A percentile compares a stretch with the other conserved stretches of the same genome.
Conservation (phyloP, 2,797 vertebrate species). For the Alauda arvensis region DNA sequence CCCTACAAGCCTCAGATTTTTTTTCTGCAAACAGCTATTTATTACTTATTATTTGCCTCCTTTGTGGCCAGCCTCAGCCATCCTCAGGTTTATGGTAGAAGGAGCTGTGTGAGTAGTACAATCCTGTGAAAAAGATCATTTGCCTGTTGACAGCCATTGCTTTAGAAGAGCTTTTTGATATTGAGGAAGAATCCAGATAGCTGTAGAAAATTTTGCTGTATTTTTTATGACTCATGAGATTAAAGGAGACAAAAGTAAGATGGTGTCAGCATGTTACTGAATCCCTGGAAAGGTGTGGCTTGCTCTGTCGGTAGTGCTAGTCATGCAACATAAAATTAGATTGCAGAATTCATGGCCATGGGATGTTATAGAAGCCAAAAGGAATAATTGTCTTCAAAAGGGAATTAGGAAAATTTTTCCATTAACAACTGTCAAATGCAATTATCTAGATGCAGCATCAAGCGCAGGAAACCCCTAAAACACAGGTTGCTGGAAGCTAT, state of each 20-base stretch:
- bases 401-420: background rate
- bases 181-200: background rate
- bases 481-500: background rate
- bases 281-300: conserved; percentile 16
- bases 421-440: background rate
- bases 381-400: background rate
- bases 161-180: background rate
- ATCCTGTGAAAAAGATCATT: background rate
- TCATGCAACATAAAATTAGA: background rate
- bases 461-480: background rate
- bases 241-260: background rate
- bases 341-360: conserved; percentile 11
- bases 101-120: background rate
- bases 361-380: conserved; percentile 22
- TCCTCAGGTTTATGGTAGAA: background rate
- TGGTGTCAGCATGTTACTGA: conserved; percentile 10
- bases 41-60: background rate
- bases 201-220: background rate
- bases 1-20: fast-evolving
- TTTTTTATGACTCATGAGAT: conserved; percentile 16
- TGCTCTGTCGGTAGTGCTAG: background rate
- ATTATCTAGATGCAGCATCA: background rate
- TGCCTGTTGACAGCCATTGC: background rate
- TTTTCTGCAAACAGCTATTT: background rate
- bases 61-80: background rate